Base-by-base conservation (phyloP, 2,888 invertebrate genomes). In the Cephus spinipes region DNA sequence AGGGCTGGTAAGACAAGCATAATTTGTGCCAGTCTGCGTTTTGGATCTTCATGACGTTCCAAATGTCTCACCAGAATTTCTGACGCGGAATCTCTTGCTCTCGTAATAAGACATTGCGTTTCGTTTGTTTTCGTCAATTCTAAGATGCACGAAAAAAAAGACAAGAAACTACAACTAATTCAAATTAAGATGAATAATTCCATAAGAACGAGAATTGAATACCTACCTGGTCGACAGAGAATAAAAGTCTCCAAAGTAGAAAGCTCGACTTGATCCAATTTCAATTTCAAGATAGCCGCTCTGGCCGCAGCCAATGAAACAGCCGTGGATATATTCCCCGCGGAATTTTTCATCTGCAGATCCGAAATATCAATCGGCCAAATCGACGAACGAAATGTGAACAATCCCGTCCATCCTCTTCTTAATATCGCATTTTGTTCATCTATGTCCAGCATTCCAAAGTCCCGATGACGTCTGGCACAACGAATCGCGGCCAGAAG, bases 391-490 rank as follows among this genome's bases (percentile, higher is more conserved):
- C 93, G 92, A 35, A 95, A 87, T 35, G 94, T 89, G 82, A 95
- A 94, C 71, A 94, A 91, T 73, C 94, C 93, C 1, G 93, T 92
- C 95, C 95, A 95, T 15, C 93, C 92, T 76, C 92, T 91, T 73
- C 92, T 90, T n/a, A 95, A 89, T 78, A 95, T 93, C 3, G 88
- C 85, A 83, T 94, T 93, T 85, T 94, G 94, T 36, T 94, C 93
- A 0, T 85, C 81, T 23, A 91, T 85, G 30, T 91, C 91, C 69
- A 94, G 85, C 11, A 91, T 79, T 1, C 93, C 92, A 83, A 95
- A 94, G 71, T 92, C 92, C 35, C 92, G 92, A 83, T 94, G 94
- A n/a, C 89, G 89, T 81, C 94, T 92, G 0, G 94, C 93, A 81
- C 93, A 93, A 73, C 93, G 93, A 75, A 95, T 91, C 3, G 94